Conservation (phyloP, 2,113 vertebrate genomes). For the Cololabis saira region DNA sequence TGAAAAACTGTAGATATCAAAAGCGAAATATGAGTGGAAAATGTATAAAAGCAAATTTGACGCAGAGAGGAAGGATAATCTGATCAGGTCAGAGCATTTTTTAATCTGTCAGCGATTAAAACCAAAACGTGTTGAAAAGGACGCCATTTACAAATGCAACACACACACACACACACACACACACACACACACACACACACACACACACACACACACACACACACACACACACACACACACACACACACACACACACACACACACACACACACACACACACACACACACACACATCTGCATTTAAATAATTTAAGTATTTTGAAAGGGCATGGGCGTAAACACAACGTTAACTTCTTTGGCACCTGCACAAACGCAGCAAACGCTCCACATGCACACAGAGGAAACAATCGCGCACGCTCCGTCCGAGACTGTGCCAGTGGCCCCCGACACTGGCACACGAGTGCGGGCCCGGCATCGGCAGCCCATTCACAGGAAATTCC, state of each 20-base stretch:
- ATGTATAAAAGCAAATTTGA: background rate
- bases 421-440: slow-evolving; percentile 70
- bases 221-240: background rate
- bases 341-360: slow-evolving; percentile 13
- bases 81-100: slow-evolving; percentile 36
- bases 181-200: background rate
- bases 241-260: background rate
- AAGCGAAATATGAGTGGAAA: slow-evolving; percentile 11
- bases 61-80: slow-evolving; percentile 6
- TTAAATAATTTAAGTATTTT: slow-evolving; percentile 26
- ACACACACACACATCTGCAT: background rate
- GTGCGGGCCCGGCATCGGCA: slow-evolving; percentile 83
- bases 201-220: background rate
- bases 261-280: background rate
- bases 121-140: slow-evolving; percentile 6
- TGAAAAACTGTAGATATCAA: slow-evolving; percentile 25
- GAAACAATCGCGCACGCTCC: slow-evolving; percentile 42
- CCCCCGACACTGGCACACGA: slow-evolving; percentile 71
- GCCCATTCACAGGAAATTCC: slow-evolving; percentile 90
- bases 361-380: slow-evolving; percentile 5
- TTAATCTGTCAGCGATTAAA: slow-evolving; percentile 44
- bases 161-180: background rate
- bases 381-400: slow-evolving; percentile 29
- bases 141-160: too few relatives aligned
- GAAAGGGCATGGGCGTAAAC: too few relatives aligned